Evolutionary conservation across 2,797 vertebrate genomes (phyloP).

Genomic region (Ctenopoma multispine): DNA sequence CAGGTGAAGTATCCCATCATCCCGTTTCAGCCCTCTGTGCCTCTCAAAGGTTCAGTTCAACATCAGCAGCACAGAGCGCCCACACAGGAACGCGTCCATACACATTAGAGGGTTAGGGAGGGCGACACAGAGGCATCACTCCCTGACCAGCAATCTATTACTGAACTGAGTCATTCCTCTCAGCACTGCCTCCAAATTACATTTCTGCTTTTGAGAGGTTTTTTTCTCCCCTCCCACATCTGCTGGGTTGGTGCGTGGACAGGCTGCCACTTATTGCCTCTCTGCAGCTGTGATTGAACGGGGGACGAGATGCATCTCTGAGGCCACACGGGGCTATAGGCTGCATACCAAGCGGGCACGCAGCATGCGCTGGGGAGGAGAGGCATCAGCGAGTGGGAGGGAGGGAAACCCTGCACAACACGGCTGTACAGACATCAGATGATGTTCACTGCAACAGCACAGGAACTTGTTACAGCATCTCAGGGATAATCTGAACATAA

Average conservation of each 20-base stretch:
- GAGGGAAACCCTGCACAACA: conserved; percentile 64
- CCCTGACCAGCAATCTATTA: conserved; percentile 60
- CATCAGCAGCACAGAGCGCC: conserved; percentile 12
- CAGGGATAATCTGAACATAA: conserved; percentile 47
- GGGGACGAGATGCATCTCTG: conserved; percentile 39
- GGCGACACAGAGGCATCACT: conserved; percentile 27
- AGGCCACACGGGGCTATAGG: conserved; percentile 42
- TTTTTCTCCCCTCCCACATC: conserved; percentile 32
- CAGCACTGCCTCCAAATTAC: conserved; percentile 63
- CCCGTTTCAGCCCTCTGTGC: background rate
- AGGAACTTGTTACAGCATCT: conserved; percentile 37
- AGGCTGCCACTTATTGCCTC: conserved; percentile 63
- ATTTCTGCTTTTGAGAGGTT: conserved; percentile 52
- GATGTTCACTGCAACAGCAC: conserved; percentile 42
- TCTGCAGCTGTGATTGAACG: conserved; percentile 52
- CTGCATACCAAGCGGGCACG: conserved; percentile 63
- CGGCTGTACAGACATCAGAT: conserved; percentile 37
- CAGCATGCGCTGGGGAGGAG: conserved; percentile 36
- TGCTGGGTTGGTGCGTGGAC: conserved; percentile 30
- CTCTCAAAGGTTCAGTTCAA: conserved; percentile 28
- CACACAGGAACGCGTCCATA: conserved; percentile 30
- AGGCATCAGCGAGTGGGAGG: conserved; percentile 56
- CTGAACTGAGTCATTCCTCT: conserved; percentile 58
- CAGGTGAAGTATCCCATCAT: conserved; percentile 32
- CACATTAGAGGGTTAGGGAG: conserved; percentile 19